These are phyloP conservation scores for Mesocentrotus franciscanus DNA, from an alignment of 53 echinoderm and acorn worm species.

Conservation along the genomic window DNA sequence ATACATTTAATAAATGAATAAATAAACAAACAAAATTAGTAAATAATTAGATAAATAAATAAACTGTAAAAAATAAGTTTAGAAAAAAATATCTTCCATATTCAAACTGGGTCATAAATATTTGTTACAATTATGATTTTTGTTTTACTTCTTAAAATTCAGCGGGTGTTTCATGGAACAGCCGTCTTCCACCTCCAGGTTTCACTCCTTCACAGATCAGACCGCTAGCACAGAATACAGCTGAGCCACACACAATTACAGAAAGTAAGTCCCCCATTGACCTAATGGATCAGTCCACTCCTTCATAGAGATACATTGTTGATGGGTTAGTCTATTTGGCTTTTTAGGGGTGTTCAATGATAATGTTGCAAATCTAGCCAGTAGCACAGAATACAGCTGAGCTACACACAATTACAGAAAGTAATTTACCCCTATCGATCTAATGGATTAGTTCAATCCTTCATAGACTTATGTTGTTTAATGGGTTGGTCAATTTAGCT, in stretches of 20 bases:
- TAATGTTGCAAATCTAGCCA: too few species aligned
- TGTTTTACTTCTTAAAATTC: neutral
- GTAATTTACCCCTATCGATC: neutral
- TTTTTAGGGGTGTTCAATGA: neutral
- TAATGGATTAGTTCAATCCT: too few species aligned
- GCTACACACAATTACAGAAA: conserved; percentile 46
- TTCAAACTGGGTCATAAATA: too few species aligned
- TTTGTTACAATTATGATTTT: neutral
- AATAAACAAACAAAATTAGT: neutral
- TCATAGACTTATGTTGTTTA: neutral
- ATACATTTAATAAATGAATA: too few species aligned
- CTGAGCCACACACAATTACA: conserved; percentile 55
- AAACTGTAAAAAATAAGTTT: too few species aligned
- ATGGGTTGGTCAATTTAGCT: neutral
- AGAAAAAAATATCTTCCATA: too few species aligned
- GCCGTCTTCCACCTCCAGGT: conserved; percentile 53
- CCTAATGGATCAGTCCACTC: neutral
- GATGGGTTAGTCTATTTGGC: neutral
- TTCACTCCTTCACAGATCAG: conserved; percentile 46
- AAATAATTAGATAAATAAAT: too few species aligned
- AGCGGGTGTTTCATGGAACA: conserved; percentile 40
- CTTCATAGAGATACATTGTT: neutral
- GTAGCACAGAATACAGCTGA: neutral
- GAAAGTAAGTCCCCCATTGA: conserved; percentile 36
- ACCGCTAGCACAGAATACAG: conserved; percentile 40